Evolutionary conservation across 92 coral and sea anemone genomes (phyloP), one percentile per base, ranked within the genome.

Genomic region (Bergia sp.): DNA sequence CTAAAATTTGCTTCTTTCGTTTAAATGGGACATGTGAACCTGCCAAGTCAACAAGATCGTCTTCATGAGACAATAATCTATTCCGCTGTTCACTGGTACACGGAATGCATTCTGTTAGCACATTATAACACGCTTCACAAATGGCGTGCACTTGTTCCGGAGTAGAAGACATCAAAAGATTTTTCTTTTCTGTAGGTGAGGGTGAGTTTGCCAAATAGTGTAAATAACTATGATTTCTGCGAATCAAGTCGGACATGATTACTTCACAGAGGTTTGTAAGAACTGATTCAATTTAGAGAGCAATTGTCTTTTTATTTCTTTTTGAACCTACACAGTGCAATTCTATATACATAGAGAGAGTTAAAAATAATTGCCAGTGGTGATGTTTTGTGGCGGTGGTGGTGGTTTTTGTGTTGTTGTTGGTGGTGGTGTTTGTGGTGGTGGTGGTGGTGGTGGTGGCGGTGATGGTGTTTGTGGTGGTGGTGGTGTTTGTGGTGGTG

Each of bases 151-250:
- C 41, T 73, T 73, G 77, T 73, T 73, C 41, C 41, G 41, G 38
- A 73, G 77, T 73, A 29, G 77, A 29, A 9, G 77, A 73, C 50
- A 77, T 77, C 57, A 77, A 77, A 77, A 77, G 7, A 77, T 77
- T 77, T 43, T 77, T 77, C 81, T 21, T 77, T 20, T 77, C 39
- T 18, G 12, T 15, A 74, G 47, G 47, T 9, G 79, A 74, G 43
- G 7, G 42, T 40, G 79, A 37, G 79, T 74, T 74, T 37, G 43
- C 15, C 79, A 74, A 40, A 38, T 37, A 40, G 47, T 74, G 79
- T 37, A 77, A 77, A 77, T 77, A 77, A 77, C 81, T 77, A 77
- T 77, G 81, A 77, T 77, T 77, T 77, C 81, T 39, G 55, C 39
- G 72, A 65, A 65, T 65, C 72, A 65, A 65, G 5, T 65, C 20